Conservation (phyloP, 2,888 invertebrate genomes). For the Pimpla rufipes region DNA sequence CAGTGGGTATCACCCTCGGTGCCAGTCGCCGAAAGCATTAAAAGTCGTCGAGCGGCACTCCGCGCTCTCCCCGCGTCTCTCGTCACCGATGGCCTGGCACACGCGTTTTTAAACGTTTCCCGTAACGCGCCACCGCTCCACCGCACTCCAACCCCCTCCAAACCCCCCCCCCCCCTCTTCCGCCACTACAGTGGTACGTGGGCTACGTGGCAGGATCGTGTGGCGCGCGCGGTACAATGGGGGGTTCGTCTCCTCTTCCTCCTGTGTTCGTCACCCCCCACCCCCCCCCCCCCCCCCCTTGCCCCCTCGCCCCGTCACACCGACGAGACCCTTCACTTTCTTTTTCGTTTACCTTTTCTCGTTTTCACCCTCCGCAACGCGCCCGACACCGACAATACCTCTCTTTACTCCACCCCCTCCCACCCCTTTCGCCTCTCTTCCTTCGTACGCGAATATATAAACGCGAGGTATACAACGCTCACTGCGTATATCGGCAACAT, state of each 20-base stretch:
- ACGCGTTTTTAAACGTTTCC: slow-evolving; percentile 70
- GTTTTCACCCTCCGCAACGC: slow-evolving; percentile 48
- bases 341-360: slow-evolving; percentile 49
- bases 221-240: slow-evolving; percentile 59
- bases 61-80: slow-evolving; percentile 50
- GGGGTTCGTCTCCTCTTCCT: slow-evolving; percentile 41
- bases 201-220: slow-evolving; percentile 49
- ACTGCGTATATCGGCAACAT: slow-evolving; percentile 15
- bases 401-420: not conserved
- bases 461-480: slow-evolving; percentile 14
- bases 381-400: slow-evolving; percentile 12
- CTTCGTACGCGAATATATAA: not conserved
- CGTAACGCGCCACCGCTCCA: slow-evolving; percentile 49
- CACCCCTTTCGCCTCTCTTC: slow-evolving; percentile 2
- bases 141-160: not conserved
- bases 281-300: not conserved
- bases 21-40: slow-evolving; percentile 82
- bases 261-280: slow-evolving; percentile 13
- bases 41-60: slow-evolving; percentile 72
- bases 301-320: not conserved
- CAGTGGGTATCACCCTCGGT: slow-evolving; percentile 82
- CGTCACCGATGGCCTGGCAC: slow-evolving; percentile 37
- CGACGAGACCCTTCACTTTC: slow-evolving; percentile 26
- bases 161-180: slow-evolving; percentile 38
- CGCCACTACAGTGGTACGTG: slow-evolving; percentile 28